phyloP scores from a whole-genome alignment of 2,113 vertebrate species.

The Panurus biarmicus region DNA sequence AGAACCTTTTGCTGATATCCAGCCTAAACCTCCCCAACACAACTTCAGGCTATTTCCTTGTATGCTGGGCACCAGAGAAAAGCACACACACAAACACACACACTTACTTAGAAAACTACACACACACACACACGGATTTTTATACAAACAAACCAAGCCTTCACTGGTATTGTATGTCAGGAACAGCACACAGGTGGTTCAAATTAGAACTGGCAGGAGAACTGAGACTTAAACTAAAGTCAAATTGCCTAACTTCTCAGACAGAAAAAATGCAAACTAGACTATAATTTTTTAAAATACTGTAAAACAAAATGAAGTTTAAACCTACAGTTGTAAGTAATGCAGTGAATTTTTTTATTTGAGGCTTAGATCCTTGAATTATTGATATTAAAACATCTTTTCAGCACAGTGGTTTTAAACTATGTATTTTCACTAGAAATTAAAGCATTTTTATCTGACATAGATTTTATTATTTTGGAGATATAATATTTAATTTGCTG shows the following conservation, averaged over 20 bases:
- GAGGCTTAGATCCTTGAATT: neutral
- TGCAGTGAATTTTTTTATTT: neutral
- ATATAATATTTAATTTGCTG: neutral
- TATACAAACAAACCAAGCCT: neutral
- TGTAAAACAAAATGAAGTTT: neutral
- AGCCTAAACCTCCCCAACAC: neutral
- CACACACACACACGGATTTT: fast-evolving
- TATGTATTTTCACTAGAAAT: neutral
- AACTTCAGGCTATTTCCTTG: neutral
- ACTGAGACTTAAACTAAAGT: neutral
- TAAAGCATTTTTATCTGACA: neutral
- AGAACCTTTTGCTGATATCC: neutral
- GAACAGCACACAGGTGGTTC: neutral
- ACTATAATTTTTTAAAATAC: neutral
- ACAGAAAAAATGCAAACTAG: neutral
- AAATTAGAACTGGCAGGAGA: neutral
- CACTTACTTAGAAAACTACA: too few species aligned
- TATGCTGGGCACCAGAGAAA: neutral
- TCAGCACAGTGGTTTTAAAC: neutral
- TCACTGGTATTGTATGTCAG: neutral
- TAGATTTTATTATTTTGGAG: neutral
- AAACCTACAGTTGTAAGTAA: neutral
- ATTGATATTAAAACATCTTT: neutral
- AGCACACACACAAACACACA: neutral
- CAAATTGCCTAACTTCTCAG: neutral